Base-by-base conservation (phyloP, 2,888 invertebrate genomes). In the Drosophila peninsularis region DNA sequence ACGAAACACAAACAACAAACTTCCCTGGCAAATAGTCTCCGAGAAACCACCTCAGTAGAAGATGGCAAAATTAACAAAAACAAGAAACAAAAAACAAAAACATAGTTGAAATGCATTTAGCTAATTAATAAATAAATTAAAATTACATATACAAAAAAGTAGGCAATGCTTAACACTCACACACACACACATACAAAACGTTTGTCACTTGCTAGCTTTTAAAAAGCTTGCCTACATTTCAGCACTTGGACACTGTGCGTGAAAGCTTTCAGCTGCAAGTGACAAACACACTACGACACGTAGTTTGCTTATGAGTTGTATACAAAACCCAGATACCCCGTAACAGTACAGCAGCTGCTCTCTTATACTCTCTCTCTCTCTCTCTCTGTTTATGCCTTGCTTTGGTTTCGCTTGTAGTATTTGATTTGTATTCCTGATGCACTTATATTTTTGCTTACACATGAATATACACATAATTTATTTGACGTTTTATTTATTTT, bases 61-160 rank as follows among this genome's bases (percentile, higher is more conserved):
- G 63, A 47, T 54, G 62, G 56, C 52, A 41, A 41, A 54, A 42
- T 24, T 4, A 56, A 37, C n/a, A 34, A 41, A 64, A 62, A 36
- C 5, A 17, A 37, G 60, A 36, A 14, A 10, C 37, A 72, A 62
- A 58, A 30, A 62, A 34, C 34, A 17, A 41, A 77, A 61, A 58
- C 55, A 62, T 83, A 83, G 85, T 83, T 83, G 85, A 82, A 89
- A 81, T 83, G 83, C 83, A 83, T 89, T 83, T 83, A 83, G 83
- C 75, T 84, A 87, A 88, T 78, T 75, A 72, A 77, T 76, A 82
- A 80, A 70, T 60, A 45, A 62, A 72, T 57, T 67, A 53, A 82
- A 54, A 32, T 32, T 60, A 73, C 39, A 81, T 53, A 68, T 68
- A 61, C 63, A 49, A 70, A 67, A 64, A 77, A 55, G 79, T 82